Percentiles rank a stretch among this genome's conserved stretches.
Evolutionary conservation across 1,140 invertebrate genomes (phyloP).

Genomic region (Portunus trituberculatus): DNA sequence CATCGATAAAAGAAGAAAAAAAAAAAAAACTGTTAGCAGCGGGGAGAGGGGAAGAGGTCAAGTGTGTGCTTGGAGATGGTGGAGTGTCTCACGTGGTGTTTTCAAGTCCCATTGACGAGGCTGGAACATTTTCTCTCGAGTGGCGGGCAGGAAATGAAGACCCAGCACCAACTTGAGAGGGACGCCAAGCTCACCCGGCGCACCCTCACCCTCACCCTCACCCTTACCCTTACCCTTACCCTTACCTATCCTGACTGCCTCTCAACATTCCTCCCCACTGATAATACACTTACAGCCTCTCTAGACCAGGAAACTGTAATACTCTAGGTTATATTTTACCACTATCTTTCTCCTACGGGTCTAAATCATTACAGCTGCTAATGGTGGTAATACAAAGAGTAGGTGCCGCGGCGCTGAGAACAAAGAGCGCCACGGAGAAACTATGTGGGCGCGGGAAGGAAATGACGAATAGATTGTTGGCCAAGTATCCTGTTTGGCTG

Average conservation of each 20-base stretch:
- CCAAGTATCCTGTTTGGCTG: neutral
- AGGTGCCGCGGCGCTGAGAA: neutral
- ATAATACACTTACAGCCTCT: neutral
- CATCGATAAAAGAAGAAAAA: neutral
- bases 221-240: too few relatives aligned
- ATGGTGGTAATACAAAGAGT: neutral
- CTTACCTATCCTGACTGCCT: neutral
- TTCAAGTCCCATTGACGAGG: neutral
- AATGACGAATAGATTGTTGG: constrained; percentile 12
- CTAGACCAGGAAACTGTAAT: neutral
- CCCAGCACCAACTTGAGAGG: neutral
- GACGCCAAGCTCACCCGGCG: neutral
- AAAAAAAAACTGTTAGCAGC: neutral
- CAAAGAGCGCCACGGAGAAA: neutral
- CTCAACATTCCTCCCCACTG: neutral
- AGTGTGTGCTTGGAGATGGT: neutral
- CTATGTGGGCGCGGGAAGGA: neutral
- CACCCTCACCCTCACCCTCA: neutral
- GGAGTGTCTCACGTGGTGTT: neutral
- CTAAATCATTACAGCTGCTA: neutral
- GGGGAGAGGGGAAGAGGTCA: neutral
- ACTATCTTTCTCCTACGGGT: neutral
- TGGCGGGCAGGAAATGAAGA: neutral
- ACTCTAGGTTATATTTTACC: neutral
- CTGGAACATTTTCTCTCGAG: constrained; percentile 18